These are phyloP conservation scores for Eriocheir sinensis DNA, from an alignment of 1,140 invertebrate species.

Conservation along the genomic window DNA sequence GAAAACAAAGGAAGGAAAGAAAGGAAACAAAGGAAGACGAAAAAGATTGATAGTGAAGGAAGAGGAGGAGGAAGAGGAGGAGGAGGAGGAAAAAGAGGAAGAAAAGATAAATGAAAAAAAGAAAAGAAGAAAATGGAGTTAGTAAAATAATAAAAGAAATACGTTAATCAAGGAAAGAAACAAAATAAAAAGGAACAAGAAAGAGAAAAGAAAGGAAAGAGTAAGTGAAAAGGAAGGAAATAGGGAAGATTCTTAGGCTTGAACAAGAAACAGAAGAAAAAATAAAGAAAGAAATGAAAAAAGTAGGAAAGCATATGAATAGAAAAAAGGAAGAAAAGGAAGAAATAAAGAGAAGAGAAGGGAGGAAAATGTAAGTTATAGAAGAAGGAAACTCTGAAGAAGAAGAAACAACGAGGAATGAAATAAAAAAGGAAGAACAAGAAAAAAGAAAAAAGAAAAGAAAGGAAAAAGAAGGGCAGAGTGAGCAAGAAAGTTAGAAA, in stretches of 20 bases:
- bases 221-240: background rate
- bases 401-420: background rate
- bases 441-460: background rate
- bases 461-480: background rate
- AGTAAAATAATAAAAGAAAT: background rate
- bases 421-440: background rate
- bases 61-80: background rate
- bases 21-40: no score
- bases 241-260: background rate
- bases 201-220: background rate
- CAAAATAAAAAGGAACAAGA: background rate
- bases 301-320: background rate
- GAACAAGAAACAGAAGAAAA: background rate
- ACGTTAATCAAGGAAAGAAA: background rate
- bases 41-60: no score
- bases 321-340: background rate
- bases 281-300: background rate
- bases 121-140: background rate
- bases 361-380: background rate
- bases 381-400: background rate
- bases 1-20: no score
- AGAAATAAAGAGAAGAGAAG: background rate
- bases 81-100: background rate
- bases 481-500: background rate
- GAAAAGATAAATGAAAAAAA: background rate